These are phyloP conservation scores for Torymus aiolomorphi DNA, from an alignment of 2,888 invertebrate genomes.

Conservation along the genomic window DNA sequence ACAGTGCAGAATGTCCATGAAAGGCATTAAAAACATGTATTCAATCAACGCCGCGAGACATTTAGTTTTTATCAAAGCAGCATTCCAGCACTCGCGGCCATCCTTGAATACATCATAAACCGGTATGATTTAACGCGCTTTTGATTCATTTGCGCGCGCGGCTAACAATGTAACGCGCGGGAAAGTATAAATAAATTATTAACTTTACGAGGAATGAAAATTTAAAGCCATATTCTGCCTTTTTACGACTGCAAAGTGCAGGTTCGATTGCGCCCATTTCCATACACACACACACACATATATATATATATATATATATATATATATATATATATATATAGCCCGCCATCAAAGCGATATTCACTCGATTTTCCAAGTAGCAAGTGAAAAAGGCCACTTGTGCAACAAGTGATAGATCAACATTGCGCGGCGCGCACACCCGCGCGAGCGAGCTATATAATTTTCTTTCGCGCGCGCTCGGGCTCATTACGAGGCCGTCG, in stretches of 20 bases:
- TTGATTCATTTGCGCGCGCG: constrained; percentile 24
- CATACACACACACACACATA: not conserved
- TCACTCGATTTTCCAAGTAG: not conserved
- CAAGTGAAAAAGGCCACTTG: not conserved
- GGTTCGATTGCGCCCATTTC: constrained; percentile 19
- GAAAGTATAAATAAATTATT: constrained; percentile 18
- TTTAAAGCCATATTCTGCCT: constrained; percentile 3
- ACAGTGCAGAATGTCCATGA: too few relatives aligned
- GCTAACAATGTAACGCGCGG: constrained; percentile 6
- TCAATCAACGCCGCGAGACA: too few relatives aligned
- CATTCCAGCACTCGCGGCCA: not conserved
- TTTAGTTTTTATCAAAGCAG: not conserved
- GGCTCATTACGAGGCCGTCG: not conserved
- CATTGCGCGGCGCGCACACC: not conserved
- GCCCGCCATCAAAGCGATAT: not conserved
- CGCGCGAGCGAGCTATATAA: not conserved
- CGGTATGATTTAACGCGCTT: constrained; percentile 22
- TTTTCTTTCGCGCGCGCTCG: not conserved
- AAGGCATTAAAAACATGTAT: too few relatives aligned
- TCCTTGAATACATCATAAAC: constrained; percentile 26
- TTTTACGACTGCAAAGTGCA: constrained; percentile 26
- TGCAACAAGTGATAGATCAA: constrained; percentile 28
- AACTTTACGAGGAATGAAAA: constrained; percentile 28
- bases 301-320: not conserved
- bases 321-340: not conserved